A percentile compares a stretch with the other conserved stretches of the same genome.
Conservation (phyloP, 2,113 vertebrate genomes). For the Ictalurus furcatus region DNA sequence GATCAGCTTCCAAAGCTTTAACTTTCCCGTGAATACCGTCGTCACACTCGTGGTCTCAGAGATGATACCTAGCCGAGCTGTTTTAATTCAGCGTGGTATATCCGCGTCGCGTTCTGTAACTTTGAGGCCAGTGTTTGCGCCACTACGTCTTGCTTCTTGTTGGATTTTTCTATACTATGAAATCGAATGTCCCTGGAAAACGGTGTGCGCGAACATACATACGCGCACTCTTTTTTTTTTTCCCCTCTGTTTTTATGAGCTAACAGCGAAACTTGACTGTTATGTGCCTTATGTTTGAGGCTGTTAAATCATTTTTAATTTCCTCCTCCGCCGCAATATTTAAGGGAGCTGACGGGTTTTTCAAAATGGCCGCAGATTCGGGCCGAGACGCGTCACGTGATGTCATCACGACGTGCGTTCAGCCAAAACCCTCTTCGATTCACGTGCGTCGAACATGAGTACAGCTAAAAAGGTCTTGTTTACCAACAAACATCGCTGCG, state of each 20-base stretch:
- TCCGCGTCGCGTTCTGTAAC: background rate
- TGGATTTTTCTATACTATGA: background rate
- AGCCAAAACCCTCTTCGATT: no score
- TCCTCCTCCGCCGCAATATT: no score
- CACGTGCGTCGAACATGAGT: no score
- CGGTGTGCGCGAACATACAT: background rate
- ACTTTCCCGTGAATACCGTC: background rate
- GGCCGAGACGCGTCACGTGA: no score
- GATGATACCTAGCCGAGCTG: background rate
- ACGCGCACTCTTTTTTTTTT: no score
- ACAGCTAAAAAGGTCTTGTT: no score
- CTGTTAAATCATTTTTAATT: background rate
- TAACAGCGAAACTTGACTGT: no score
- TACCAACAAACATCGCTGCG: no score
- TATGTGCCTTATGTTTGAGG: background rate
- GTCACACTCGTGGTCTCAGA: background rate
- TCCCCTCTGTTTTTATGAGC: background rate
- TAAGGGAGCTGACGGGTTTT: no score
- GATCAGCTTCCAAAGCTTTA: background rate
- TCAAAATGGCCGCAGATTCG: no score
- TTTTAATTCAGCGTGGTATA: background rate
- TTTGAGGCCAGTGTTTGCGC: background rate
- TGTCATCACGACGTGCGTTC: no score
- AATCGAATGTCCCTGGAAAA: background rate
- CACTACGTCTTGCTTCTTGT: background rate